Conservation (phyloP, 2,113 vertebrate species). For the Polypterus senegalus region DNA sequence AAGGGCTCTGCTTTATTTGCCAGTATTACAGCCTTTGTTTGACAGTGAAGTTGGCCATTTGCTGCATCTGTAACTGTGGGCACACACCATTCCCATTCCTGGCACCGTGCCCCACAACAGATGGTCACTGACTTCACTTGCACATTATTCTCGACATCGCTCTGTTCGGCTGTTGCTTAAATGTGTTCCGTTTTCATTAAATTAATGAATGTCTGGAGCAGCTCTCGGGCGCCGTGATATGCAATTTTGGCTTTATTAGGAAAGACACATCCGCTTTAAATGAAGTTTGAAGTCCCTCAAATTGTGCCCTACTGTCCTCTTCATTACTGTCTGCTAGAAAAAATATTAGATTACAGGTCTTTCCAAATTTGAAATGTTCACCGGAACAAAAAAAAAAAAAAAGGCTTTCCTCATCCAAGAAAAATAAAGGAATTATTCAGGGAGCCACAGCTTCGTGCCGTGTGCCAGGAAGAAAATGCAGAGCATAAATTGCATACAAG, state of each 20-base stretch:
- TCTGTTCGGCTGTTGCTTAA: conserved; percentile 37
- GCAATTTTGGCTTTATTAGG: conserved; percentile 46
- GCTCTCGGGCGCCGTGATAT: conserved; percentile 35
- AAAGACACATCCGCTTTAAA: conserved; percentile 47
- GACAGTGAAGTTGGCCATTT: conserved; percentile 33
- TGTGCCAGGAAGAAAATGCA: too few relatives aligned
- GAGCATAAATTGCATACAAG: too few relatives aligned
- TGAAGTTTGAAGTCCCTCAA: conserved; percentile 52
- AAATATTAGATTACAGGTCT: not conserved
- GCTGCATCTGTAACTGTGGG: too few relatives aligned
- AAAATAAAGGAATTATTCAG: too few relatives aligned
- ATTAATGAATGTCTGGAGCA: conserved; percentile 59
- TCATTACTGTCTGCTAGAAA: conserved; percentile 9
- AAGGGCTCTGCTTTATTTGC: conserved; percentile 24
- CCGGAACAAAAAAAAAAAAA: too few relatives aligned
- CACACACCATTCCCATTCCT: conserved; percentile 28
- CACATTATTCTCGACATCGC: conserved; percentile 17
- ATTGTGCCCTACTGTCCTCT: conserved; percentile 35
- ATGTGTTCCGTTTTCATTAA: conserved; percentile 60
- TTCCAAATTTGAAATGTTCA: not conserved
- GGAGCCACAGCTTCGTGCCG: too few relatives aligned
- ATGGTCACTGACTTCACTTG: conserved; percentile 38
- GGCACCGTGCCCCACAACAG: conserved; percentile 49
- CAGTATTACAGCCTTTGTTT: conserved; percentile 26
- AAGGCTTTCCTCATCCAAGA: too few relatives aligned